Base-by-base conservation (phyloP, 2,888 invertebrate species). In the Dilophus febrilis region DNA sequence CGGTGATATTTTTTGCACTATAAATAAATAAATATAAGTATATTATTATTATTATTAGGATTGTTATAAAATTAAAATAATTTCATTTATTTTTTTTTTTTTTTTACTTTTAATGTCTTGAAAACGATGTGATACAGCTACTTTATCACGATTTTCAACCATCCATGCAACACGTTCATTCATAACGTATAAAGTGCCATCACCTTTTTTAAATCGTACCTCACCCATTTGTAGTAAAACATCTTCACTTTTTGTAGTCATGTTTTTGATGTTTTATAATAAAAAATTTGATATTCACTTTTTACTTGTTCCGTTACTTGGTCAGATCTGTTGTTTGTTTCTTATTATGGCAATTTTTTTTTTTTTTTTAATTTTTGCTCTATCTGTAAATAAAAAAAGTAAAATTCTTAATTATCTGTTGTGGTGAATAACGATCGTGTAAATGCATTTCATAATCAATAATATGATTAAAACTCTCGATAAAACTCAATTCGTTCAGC, bases 1-100 rank as follows among this genome's bases (percentile, higher is more conserved):
- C 0, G 97, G 94, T 19, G 87, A 87, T 51, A 99, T 95, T 66
- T 95, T 92, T 70, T 98, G 97, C 47, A 82, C 88, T 90, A 59
- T 67, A 65, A 35, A 26, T 14, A 44, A 19, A 40, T 11, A 22
- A 29, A 11, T 19, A 40, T 11, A 22, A 29, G 5, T 19, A 22
- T 30, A 13, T 3, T 18, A 19, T 10, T 4, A 12, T 13, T 29
- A n/a, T 32, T 40, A 32, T 37, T 33, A 17, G 12, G 29, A 40
- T 22, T 31, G 27, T 26, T 36, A 34, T 43, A 39, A 37, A 26
- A 37, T 33, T 33, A 22, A 37, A 18, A 35, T 40, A 29, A 34
- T 35, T 28, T 22, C 61, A 72, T 72, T 70, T 88, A 91, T 79
- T 74, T 94, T n/a, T n/a, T n/a, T n/a, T 95, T 35, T 35, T 19